Conservation (phyloP, 2,797 vertebrate genomes). For the Sebastes ruberrimus region DNA sequence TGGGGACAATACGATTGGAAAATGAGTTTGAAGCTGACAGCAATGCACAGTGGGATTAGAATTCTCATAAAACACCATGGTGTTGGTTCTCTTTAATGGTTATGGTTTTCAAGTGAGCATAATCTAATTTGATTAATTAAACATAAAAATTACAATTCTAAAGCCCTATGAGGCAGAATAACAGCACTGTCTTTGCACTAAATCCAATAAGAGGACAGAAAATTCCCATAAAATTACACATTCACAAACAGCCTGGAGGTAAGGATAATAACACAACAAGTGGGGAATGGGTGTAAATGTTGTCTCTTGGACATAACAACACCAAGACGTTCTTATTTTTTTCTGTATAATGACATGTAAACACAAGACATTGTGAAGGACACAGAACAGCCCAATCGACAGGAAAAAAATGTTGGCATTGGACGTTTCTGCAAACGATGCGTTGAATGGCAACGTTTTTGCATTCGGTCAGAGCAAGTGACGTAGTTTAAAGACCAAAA, state of each 20-base stretch:
- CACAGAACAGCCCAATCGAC: not conserved
- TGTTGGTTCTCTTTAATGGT: conserved; percentile 33
- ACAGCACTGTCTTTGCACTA: conserved; percentile 5
- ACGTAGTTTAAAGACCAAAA: no score
- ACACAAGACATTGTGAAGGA: conserved; percentile 19
- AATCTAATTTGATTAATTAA: conserved; percentile 62
- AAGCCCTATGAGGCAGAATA: conserved; percentile 25
- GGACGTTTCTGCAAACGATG: not conserved
- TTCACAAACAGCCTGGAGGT: conserved; percentile 38
- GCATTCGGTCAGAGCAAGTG: no score
- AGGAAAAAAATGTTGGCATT: not conserved
- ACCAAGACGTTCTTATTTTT: conserved; percentile 4
- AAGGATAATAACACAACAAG: conserved; percentile 34
- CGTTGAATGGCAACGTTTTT: no score
- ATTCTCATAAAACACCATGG: conserved; percentile 34
- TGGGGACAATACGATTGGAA: conserved; percentile 28
- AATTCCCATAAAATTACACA: conserved; percentile 31
- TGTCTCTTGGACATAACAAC: conserved; percentile 9
- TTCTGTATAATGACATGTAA: conserved; percentile 23
- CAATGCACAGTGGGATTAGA: conserved; percentile 33
- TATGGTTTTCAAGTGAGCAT: conserved; percentile 42
- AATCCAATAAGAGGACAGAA: conserved; percentile 7
- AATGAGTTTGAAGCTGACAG: conserved; percentile 51
- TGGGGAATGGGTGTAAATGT: conserved; percentile 7
- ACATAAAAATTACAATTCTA: conserved; percentile 30